phyloP scores from a whole-genome alignment of 2,113 vertebrate species.

The Myotis brandtii region DNA sequence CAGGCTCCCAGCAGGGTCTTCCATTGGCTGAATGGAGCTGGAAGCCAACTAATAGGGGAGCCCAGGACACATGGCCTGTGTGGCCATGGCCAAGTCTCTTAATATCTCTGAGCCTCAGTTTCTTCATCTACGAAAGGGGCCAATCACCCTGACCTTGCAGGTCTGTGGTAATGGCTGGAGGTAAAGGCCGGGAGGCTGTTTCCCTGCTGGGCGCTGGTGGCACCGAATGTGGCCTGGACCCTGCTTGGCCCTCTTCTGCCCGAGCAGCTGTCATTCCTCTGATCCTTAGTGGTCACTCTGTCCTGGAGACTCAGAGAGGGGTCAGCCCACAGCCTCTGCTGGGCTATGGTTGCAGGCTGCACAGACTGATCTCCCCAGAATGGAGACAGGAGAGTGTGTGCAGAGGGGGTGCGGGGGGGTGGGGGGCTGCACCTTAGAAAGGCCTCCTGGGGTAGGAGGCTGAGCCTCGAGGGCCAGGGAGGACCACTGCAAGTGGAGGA shows the following conservation, averaged over 20 bases:
- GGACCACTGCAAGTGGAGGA: background rate
- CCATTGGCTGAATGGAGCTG: background rate
- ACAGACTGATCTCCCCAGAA: background rate
- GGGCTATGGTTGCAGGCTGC: background rate
- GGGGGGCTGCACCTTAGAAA: background rate
- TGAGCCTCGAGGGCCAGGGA: background rate
- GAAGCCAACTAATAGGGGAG: background rate
- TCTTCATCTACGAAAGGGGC: background rate
- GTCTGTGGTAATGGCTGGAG: background rate
- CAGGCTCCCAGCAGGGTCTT: background rate
- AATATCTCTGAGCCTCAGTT: background rate
- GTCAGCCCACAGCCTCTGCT: background rate
- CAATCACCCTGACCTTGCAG: background rate
- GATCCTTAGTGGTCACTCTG: background rate
- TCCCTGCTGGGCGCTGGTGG: background rate
- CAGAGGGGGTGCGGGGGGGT: accelerated
- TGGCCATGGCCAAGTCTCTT: background rate
- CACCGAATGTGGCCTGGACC: background rate
- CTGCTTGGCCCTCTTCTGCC: background rate
- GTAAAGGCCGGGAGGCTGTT: background rate
- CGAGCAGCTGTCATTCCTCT: background rate
- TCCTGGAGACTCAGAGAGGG: background rate
- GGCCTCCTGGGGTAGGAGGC: background rate
- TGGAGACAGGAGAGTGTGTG: background rate
- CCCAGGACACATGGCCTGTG: background rate